Evolutionary conservation across 2,113 vertebrate genomes (phyloP).

Genomic region (Nibea albiflora): DNA sequence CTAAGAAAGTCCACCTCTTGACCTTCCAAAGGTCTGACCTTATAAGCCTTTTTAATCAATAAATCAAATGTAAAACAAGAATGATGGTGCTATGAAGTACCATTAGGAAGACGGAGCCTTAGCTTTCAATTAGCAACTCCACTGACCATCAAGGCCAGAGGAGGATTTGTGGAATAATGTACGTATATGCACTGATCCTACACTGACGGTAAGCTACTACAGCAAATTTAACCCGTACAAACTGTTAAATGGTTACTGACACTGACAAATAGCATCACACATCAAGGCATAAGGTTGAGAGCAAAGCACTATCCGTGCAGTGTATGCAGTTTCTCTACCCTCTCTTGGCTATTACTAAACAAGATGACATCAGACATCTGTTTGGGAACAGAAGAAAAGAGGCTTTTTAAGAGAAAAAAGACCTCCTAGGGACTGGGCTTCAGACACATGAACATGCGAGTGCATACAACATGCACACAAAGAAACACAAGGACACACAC

Average conservation of each 20-base stretch:
- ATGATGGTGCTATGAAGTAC: constrained; percentile 52
- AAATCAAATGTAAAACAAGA: constrained; percentile 70
- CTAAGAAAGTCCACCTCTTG: constrained; percentile 40
- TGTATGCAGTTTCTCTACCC: constrained; percentile 46
- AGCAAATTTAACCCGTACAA: constrained; percentile 33
- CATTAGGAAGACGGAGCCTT: constrained; percentile 24
- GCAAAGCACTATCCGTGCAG: constrained; percentile 38
- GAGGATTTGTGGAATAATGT: constrained; percentile 42
- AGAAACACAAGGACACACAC: constrained; percentile 51
- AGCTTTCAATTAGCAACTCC: constrained; percentile 52
- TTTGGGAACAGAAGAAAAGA: constrained; percentile 40
- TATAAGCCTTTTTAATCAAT: constrained; percentile 64
- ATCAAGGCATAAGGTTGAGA: constrained; percentile 58
- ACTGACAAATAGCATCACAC: constrained; percentile 55
- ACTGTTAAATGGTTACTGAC: constrained; percentile 42
- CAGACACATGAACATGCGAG: constrained; percentile 54
- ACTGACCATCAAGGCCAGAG: constrained; percentile 56
- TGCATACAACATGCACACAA: constrained; percentile 38
- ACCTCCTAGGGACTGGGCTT: constrained; percentile 57
- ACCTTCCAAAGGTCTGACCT: constrained; percentile 58
- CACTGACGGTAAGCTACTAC: neutral
- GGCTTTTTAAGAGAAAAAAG: constrained; percentile 52
- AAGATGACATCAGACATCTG: constrained; percentile 77
- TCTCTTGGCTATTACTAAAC: constrained; percentile 59
- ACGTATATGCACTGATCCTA: neutral